Evolutionary conservation across 2,888 invertebrate species (phyloP), one percentile per base, ranked within the genome.

Genomic region (Frankliniella fusca): DNA sequence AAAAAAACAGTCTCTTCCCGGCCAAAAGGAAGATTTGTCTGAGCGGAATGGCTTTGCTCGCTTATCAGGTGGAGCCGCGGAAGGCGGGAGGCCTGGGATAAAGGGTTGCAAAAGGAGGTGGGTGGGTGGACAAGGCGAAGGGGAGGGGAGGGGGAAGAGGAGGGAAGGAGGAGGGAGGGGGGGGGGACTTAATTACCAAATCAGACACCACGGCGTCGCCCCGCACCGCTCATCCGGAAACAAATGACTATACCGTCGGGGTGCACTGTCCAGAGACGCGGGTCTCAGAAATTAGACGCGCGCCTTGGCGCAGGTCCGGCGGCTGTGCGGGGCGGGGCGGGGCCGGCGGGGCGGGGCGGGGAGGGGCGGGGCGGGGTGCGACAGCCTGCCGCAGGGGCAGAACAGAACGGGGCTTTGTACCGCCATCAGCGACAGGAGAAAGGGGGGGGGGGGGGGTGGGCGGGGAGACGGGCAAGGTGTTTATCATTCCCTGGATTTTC

Each of bases 401-500:
- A 20, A 11, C 70, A n/a, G 70, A 23, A 12, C 12, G 15, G 15
- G 54, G 18, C 20, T 54, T 54, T 12, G 54, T 54, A 54, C 38
- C 38, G 5, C 38, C 38, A 38, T 2, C 5, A 38, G 38, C 38
- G 38, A 38, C 38, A 38, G 38, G 38, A n/a, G 70, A 23, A 9
- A 15, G 54, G 5, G 54, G 5, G 20, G 54, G 54, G 54, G 15
- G 15, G 20, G 18, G 54, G 54, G 0, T 27, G 27, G 70, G 70
- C 70, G 23, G 27, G 70, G 70, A 7, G 20, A 15, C 18, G 61
- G n/a, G 18, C 61, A 61, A 76, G 70, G 70, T 76, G 70, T 76
- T 76, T 76, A 76, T 76, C 70, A 76, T 76, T 1, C 70, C 70
- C 70, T n/a, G 70, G 70, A 81, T 81, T 81, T 61, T 23, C 54